Evolutionary conservation across 2,113 vertebrate species (phyloP).

Genomic region (Prolemur simus): DNA sequence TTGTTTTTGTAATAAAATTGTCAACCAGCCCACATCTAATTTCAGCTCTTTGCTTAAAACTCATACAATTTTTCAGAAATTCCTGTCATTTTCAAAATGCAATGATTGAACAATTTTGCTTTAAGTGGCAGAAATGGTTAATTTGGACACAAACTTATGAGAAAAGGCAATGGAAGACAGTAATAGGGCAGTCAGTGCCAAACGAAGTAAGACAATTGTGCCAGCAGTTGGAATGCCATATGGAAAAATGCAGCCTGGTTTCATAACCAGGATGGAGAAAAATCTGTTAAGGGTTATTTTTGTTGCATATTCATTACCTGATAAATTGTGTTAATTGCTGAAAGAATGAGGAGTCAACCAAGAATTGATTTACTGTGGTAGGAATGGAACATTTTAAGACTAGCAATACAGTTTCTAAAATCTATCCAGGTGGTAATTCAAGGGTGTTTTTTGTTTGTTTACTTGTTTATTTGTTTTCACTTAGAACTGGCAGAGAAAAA

Average conservation of each 20-base stretch:
- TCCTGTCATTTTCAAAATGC: constrained; percentile 21
- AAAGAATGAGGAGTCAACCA: constrained; percentile 73
- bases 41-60: constrained; percentile 37
- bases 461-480: background rate
- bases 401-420: constrained; percentile 28
- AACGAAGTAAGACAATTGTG: constrained; percentile 60
- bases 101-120: constrained; percentile 39
- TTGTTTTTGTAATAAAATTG: background rate
- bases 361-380: constrained; percentile 65
- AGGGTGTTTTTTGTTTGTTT: background rate
- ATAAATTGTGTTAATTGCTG: constrained; percentile 81
- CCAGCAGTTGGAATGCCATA: constrained; percentile 75
- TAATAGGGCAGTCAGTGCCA: constrained; percentile 35
- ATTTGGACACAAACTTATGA: constrained; percentile 68
- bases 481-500: background rate
- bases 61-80: constrained; percentile 6
- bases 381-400: constrained; percentile 45
- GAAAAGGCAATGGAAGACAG: constrained; percentile 44
- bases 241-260: constrained; percentile 64
- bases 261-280: constrained; percentile 71
- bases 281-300: constrained; percentile 78
- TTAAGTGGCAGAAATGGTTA: constrained; percentile 53
- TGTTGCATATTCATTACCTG: constrained; percentile 79
- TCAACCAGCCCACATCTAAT: background rate
- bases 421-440: background rate